These are phyloP conservation scores for Lepus americanus DNA, from an alignment of 2,113 vertebrate species.

Conservation along the genomic window DNA sequence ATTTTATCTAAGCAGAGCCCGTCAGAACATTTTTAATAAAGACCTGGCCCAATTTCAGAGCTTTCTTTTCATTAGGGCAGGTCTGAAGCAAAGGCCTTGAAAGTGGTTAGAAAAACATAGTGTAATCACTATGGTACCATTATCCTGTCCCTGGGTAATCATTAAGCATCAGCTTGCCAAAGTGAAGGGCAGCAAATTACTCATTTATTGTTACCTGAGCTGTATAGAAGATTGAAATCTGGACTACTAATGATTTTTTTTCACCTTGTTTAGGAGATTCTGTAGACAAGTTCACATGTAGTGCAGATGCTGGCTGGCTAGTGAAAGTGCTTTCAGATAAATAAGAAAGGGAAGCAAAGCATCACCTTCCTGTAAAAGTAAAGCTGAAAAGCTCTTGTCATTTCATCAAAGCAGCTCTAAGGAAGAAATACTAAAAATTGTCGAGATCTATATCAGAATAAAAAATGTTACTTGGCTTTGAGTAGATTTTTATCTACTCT, in stretches of 20 bases:
- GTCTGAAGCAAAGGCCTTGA: slow-evolving; percentile 88
- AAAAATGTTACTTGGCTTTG: slow-evolving; percentile 51
- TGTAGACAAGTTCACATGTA: slow-evolving; percentile 80
- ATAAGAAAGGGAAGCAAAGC: slow-evolving; percentile 82
- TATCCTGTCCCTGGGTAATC: slow-evolving; percentile 87
- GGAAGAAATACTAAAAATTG: slow-evolving; percentile 61
- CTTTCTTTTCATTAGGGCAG: slow-evolving; percentile 87
- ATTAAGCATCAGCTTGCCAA: slow-evolving; percentile 87
- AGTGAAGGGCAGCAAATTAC: slow-evolving; percentile 87
- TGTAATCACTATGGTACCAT: slow-evolving; percentile 88
- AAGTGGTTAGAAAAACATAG: slow-evolving; percentile 89
- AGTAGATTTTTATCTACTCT: slow-evolving; percentile 24
- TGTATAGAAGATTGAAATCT: slow-evolving; percentile 88
- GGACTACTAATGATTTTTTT: slow-evolving; percentile 88
- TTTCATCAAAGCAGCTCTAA: slow-evolving; percentile 65
- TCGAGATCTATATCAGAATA: slow-evolving; percentile 65
- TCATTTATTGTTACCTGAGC: slow-evolving; percentile 88
- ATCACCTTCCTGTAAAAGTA: slow-evolving; percentile 71
- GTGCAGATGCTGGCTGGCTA: slow-evolving; percentile 77
- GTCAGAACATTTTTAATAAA: slow-evolving; percentile 87
- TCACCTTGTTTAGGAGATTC: slow-evolving; percentile 85
- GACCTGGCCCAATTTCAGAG: slow-evolving; percentile 85
- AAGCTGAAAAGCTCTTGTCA: slow-evolving; percentile 78
- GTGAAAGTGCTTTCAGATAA: slow-evolving; percentile 77
- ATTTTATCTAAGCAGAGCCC: slow-evolving; percentile 83